These are phyloP conservation scores for Thunnus albacares DNA, from an alignment of 2,797 vertebrate genomes.

Conservation along the genomic window DNA sequence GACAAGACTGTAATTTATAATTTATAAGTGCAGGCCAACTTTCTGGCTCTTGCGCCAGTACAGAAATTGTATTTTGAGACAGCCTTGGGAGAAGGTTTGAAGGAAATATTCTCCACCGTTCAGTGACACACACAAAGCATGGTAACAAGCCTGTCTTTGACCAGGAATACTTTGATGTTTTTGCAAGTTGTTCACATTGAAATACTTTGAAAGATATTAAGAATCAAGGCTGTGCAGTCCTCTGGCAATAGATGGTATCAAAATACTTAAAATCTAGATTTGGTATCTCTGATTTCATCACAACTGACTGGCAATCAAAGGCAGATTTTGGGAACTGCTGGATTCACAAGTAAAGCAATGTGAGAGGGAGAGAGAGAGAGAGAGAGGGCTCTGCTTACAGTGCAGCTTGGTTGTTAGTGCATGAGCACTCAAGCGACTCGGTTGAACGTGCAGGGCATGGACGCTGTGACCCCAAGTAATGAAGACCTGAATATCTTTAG, in stretches of 20 bases:
- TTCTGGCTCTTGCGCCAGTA: conserved; percentile 52
- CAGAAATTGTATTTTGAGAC: conserved; percentile 52
- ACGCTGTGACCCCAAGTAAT: conserved; percentile 75
- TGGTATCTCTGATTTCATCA: conserved; percentile 13
- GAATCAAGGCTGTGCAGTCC: background rate
- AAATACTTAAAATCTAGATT: conserved; percentile 1
- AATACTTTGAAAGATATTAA: conserved; percentile 17
- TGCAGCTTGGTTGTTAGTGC: conserved; percentile 74
- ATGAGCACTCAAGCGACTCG: conserved; percentile 73
- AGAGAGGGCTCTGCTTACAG: conserved; percentile 65
- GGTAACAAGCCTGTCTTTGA: conserved; percentile 40
- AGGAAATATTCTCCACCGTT: conserved; percentile 28
- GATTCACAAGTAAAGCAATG: conserved; percentile 30
- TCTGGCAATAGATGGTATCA: background rate
- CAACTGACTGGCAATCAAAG: conserved; percentile 17
- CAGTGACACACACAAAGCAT: conserved; percentile 36
- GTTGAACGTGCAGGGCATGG: conserved; percentile 68
- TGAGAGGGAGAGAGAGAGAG: conserved; percentile 25
- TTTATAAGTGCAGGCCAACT: conserved; percentile 66
- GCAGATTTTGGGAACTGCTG: conserved; percentile 23
- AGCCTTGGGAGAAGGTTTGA: conserved; percentile 42
- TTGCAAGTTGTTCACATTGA: conserved; percentile 18
- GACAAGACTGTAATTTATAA: conserved; percentile 68
- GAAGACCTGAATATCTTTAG: conserved; percentile 78
- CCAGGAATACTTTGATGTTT: conserved; percentile 3